Evolutionary conservation across 2,797 vertebrate species (phyloP), one percentile per base, ranked within the genome.

Genomic region (Hirundo rustica): DNA sequence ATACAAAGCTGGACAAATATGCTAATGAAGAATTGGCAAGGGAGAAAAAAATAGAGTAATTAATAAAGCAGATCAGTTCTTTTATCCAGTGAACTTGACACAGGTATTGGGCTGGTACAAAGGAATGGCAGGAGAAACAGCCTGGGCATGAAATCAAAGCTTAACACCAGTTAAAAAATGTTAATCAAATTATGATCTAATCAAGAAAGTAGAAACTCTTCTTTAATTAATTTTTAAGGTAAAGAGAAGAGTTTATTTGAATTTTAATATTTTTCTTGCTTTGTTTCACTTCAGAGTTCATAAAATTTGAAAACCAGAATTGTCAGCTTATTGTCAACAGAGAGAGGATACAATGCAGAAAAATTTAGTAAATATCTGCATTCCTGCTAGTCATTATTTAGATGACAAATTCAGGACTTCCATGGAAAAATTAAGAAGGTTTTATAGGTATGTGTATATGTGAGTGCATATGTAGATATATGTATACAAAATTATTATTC

Each of bases 31-130:
- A 50, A 30, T 2, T 61, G n/a, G 22, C 10, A 11, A 14, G 10
- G 7, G 19, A 1, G 0, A 44, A 67, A 27, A 47, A 17, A 34
- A 32, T 9, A 75, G 16, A 1, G 1, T 45, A 16, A 54, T 30
- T 58, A 77, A 15, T 34, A 5, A 79, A 79, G 7, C 12, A 57
- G 6, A 48, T 61, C 17, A 34, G 5, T 64, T 65, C 16, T 71
- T 85, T 57, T 13, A 68, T 54, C 16, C 4, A 1, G 12, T 67
- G 62, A 85, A 45, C 10, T 72, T 76, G 26, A 58, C 1, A 44
- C 6, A 62, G 13, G 12, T 42, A 18, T 16, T 34, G 42, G 51
- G 11, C 32, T 68, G 34, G 16, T 27, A 45, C 6, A 64, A 60
- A 75, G 4, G 9, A 64, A 44, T 51, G 21, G 3, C 21, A 84